A percentile compares a stretch with the other conserved stretches of the same genome.
Evolutionary conservation across 2,797 vertebrate species (phyloP).

Genomic region (Xenops minutus): DNA sequence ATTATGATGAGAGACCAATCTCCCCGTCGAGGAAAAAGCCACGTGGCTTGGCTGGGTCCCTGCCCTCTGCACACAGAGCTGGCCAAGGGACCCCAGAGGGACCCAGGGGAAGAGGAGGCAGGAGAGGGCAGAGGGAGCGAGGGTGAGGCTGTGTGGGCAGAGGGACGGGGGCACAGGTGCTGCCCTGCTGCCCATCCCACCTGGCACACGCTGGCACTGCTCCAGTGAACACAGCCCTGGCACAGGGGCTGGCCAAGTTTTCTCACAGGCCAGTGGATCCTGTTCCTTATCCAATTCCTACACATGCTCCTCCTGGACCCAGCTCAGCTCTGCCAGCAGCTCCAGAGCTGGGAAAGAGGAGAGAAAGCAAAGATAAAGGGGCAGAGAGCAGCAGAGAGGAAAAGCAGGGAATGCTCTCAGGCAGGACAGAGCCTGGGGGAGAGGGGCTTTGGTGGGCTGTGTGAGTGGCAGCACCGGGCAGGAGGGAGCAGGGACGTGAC

Average conservation of each 20-base stretch:
- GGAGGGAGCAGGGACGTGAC: constrained; percentile 13
- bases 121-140: neutral
- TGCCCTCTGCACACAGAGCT: neutral
- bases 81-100: neutral
- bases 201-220: neutral
- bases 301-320: constrained; percentile 14
- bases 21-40: neutral
- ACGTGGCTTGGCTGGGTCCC: fast-evolving
- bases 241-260: neutral
- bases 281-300: constrained; percentile 28
- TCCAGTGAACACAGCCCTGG: neutral
- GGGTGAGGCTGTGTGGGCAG: neutral
- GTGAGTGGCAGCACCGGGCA: neutral
- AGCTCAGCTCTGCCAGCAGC: neutral
- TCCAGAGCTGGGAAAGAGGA: neutral
- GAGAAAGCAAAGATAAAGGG: neutral
- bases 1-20: fast-evolving
- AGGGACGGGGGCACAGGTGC: neutral
- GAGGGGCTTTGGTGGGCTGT: neutral
- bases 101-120: neutral
- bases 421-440: neutral
- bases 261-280: neutral
- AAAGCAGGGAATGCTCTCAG: neutral
- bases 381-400: neutral
- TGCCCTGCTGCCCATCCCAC: neutral